Base-by-base conservation (phyloP, 2,888 invertebrate species). In the Rhogogaster chlorosoma region DNA sequence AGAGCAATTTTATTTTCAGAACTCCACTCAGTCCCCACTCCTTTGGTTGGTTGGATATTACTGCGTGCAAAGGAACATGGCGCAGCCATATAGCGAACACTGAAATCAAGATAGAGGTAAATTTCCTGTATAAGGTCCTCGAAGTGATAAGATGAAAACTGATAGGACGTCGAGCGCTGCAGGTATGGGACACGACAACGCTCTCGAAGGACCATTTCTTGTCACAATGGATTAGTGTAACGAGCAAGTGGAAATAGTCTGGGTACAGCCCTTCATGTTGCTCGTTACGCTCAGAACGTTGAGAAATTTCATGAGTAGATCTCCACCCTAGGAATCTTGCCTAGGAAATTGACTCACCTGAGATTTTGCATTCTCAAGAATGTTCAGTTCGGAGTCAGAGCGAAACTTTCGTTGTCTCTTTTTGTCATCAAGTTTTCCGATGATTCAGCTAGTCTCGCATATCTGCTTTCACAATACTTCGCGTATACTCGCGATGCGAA, bases 181-280 rank as follows among this genome's bases (percentile, higher is more conserved):
- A 45, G 45, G 45, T 45, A 45, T 45, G 61, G 22, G 38, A 61
- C 6, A 0, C 36, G 57, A 61, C 36, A 36, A 78, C 42, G 18
- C 12, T 49, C 38, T 80, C 77, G 22, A 64, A 57, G 80, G 61
- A 80, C 32, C 57, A 80, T 80, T 80, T 80, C 80, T 80, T n/a
- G 61, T 38, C 36, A 61, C 38, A 61, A 80, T 80, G 61, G 80
- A 61, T 61, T 80, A 57, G 38, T 80, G 61, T 53, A 49, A 77
- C 77, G 77, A 77, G 77, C 77, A 42, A 42, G 42, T 73, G 42
- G 36, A 22, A 73, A 73, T 73, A 73, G 42, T 42, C 38, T 4
- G 12, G 71, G 71, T 73, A 73, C 71, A 29, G 42, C 42, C 42
- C 32, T 61, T 42, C 71, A 42, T 73, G 71, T 73, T 3, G 5